Evolutionary conservation across 2,888 invertebrate genomes (phyloP).

Genomic region (Rotaria socialis): DNA sequence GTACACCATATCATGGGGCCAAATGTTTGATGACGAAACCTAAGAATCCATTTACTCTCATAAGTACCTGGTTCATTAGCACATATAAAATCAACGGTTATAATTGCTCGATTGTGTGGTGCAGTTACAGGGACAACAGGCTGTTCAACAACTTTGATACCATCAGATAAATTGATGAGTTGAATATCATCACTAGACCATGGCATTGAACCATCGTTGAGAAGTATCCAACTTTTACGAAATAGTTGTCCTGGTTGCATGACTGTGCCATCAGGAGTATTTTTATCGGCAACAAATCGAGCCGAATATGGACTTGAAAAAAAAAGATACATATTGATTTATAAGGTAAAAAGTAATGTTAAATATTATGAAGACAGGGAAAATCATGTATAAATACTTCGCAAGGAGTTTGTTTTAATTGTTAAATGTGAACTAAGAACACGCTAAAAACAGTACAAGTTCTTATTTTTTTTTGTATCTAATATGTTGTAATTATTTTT

Average conservation of each 20-base stretch:
- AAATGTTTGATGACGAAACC: slow-evolving; percentile 52
- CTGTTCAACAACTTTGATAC: not conserved
- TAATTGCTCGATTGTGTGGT: not conserved
- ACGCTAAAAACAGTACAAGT: too few species aligned
- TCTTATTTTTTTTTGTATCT: too few species aligned
- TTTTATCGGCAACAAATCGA: slow-evolving; percentile 54
- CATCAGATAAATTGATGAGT: not conserved
- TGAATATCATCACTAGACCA: slow-evolving; percentile 51
- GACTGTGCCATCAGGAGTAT: slow-evolving; percentile 54
- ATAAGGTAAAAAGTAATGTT: too few species aligned
- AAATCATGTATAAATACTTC: too few species aligned
- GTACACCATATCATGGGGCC: slow-evolving; percentile 57
- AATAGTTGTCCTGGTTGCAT: slow-evolving; percentile 54
- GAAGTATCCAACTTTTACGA: slow-evolving; percentile 56
- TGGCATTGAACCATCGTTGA: slow-evolving; percentile 53
- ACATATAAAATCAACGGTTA: not conserved
- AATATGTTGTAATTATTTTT: too few species aligned
- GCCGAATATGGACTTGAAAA: slow-evolving; percentile 47
- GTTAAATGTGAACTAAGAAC: too few species aligned
- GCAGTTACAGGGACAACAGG: not conserved
- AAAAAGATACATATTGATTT: too few species aligned
- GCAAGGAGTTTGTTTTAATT: too few species aligned
- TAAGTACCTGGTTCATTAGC: slow-evolving; percentile 48
- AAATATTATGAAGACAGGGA: too few species aligned
- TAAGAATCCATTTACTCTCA: slow-evolving; percentile 55